phyloP scores from a whole-genome alignment of 1,140 invertebrate genomes.

The Dendrolimus punctatus region DNA sequence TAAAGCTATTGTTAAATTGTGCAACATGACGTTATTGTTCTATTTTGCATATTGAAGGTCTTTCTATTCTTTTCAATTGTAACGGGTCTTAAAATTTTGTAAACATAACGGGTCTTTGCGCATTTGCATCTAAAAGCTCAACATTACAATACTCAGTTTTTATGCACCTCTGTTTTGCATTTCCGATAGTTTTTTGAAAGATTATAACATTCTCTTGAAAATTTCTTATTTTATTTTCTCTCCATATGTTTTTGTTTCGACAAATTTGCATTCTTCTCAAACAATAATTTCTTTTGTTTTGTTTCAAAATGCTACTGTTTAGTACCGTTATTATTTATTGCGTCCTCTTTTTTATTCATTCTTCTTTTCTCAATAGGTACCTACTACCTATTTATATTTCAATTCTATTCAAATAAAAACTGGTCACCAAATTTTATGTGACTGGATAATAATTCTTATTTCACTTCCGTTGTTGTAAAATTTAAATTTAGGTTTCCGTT shows the following conservation, averaged over 20 bases:
- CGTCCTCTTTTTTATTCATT: too few species aligned
- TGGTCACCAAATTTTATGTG: too few species aligned
- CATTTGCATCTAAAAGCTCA: conserved; percentile 38
- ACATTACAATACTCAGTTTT: conserved; percentile 9
- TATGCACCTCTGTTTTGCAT: conserved; percentile 13
- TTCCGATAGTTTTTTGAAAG: too few species aligned
- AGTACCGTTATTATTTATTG: conserved; percentile 1
- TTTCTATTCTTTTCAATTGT: conserved; percentile 41
- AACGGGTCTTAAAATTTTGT: conserved; percentile 58
- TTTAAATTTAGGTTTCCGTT: too few species aligned
- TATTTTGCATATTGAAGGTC: conserved; percentile 27
- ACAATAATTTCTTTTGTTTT: conserved; percentile 22
- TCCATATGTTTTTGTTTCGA: conserved; percentile 34
- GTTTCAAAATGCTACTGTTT: conserved; percentile 21
- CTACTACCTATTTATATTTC: too few species aligned
- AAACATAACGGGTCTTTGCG: conserved; percentile 55
- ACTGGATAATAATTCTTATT: too few species aligned
- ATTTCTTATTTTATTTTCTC: conserved; percentile 16
- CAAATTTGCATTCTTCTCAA: conserved; percentile 23
- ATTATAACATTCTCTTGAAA: conserved; percentile 1
- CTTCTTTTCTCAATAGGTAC: too few species aligned
- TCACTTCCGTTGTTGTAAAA: too few species aligned
- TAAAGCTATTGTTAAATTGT: conserved; percentile 37
- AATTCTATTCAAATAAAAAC: too few species aligned
- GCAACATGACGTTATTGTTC: conserved; percentile 38